Conservation (phyloP, 2,888 invertebrate species). For the Eulithis testata region DNA sequence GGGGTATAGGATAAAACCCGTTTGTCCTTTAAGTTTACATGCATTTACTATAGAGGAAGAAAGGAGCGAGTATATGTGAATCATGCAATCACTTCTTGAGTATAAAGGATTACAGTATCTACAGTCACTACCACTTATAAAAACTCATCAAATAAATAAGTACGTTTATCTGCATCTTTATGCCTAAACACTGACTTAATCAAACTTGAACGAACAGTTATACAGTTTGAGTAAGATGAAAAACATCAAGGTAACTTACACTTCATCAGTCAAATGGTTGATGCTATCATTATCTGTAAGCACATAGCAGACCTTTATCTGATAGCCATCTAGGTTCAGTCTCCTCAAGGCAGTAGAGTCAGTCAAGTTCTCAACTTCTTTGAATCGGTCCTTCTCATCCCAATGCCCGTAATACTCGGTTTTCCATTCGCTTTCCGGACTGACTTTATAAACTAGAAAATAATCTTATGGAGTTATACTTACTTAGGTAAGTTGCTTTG, state of each 20-base stretch:
- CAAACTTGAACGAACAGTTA: not conserved
- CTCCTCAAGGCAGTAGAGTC: slow-evolving; percentile 68
- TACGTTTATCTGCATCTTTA: too few relatives aligned
- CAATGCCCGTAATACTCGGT: slow-evolving; percentile 65
- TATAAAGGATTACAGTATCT: too few relatives aligned
- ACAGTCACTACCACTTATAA: too few relatives aligned
- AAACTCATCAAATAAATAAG: too few relatives aligned
- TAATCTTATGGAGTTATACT: not conserved
- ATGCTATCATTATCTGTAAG: slow-evolving; percentile 85
- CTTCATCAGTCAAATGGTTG: slow-evolving; percentile 85
- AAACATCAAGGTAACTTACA: slow-evolving; percentile 63
- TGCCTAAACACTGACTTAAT: too few relatives aligned
- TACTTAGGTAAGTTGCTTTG: too few relatives aligned
- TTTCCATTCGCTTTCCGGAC: slow-evolving; percentile 53
- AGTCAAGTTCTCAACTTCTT: slow-evolving; percentile 44
- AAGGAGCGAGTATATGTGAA: too few relatives aligned
- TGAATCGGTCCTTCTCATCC: slow-evolving; percentile 53
- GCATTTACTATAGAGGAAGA: too few relatives aligned
- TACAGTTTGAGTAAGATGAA: not conserved
- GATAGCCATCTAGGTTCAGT: slow-evolving; percentile 70
- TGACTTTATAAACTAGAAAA: slow-evolving; percentile 70
- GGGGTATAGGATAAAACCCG: not conserved
- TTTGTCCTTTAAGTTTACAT: too few relatives aligned
- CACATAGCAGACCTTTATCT: slow-evolving; percentile 83
- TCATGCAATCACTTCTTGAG: too few relatives aligned